A percentile compares a stretch with the other conserved stretches of the same genome.
Evolutionary conservation across 1,140 invertebrate species (phyloP).

Genomic region (Dermatophagoides farinae): DNA sequence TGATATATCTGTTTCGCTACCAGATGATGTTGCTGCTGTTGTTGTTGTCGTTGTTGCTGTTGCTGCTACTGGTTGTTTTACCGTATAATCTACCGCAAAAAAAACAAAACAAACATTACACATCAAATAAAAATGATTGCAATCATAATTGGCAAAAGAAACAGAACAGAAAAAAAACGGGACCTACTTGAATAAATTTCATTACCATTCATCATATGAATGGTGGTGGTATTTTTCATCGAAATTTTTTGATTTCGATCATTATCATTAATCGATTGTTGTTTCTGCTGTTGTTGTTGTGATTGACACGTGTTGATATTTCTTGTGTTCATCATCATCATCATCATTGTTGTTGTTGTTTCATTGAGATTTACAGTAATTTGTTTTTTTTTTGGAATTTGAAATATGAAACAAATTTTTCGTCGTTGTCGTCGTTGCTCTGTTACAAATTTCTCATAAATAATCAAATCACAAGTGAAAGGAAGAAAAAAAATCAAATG

Average conservation of each 20-base stretch:
- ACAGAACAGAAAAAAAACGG: not conserved
- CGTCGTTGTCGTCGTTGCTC: too few relatives aligned
- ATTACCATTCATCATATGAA: not conserved
- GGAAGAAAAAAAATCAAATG: too few relatives aligned
- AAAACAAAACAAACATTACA: not conserved
- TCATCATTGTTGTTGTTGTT: not conserved
- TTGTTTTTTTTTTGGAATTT: not conserved
- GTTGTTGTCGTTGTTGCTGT: not conserved
- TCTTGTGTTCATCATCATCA: not conserved
- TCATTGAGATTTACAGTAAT: not conserved
- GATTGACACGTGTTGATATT: conserved; percentile 2
- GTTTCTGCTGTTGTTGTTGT: too few relatives aligned
- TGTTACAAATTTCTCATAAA: too few relatives aligned
- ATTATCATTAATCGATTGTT: not conserved
- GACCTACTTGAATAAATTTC: not conserved
- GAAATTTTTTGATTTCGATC: not conserved
- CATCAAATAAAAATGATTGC: not conserved
- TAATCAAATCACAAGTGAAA: too few relatives aligned
- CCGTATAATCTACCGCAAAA: not conserved
- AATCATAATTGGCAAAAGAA: not conserved
- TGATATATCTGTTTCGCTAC: conserved; percentile 71
- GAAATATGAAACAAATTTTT: too few relatives aligned
- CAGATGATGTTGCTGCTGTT: conserved; percentile 25
- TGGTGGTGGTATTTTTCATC: too few relatives aligned
- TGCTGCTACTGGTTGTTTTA: not conserved